phyloP scores from a whole-genome alignment of 2,888 invertebrate species.

The Limnephilus rhombicus region DNA sequence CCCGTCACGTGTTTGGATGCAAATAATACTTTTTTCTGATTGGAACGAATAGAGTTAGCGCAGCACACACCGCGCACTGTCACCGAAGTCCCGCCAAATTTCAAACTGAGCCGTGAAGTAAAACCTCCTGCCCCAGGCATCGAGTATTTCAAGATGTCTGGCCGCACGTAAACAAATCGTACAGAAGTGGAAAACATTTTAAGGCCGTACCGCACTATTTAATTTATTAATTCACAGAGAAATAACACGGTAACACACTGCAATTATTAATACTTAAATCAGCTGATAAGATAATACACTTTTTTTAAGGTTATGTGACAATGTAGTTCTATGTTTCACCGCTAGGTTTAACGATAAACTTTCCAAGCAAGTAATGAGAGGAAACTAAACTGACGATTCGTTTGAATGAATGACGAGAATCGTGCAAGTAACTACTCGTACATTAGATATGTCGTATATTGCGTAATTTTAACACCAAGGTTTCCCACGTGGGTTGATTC shows the following conservation, averaged over 20 bases:
- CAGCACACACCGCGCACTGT: background rate
- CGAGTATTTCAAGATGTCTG: slow-evolving; percentile 33
- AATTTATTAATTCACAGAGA: background rate
- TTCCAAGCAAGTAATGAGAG: background rate
- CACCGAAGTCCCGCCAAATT: slow-evolving; percentile 21
- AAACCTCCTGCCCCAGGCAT: background rate
- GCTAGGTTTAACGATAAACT: background rate
- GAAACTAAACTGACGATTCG: background rate
- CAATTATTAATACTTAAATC: background rate
- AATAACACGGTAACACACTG: background rate
- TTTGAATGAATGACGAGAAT: background rate
- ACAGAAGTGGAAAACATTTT: slow-evolving; percentile 32
- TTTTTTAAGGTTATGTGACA: background rate
- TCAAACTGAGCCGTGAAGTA: background rate
- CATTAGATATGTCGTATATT: background rate
- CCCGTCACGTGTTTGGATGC: slow-evolving; percentile 5
- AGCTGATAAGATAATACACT: background rate
- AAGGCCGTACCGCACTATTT: background rate
- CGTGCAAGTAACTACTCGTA: background rate
- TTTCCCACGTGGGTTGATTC: background rate
- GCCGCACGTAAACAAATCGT: slow-evolving; percentile 2
- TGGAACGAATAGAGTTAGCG: background rate
- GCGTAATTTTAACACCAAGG: background rate
- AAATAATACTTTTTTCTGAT: background rate
- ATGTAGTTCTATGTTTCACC: background rate